These are phyloP conservation scores for Phrynosoma platyrhinos DNA, from an alignment of 2,113 vertebrate species.

Conservation along the genomic window DNA sequence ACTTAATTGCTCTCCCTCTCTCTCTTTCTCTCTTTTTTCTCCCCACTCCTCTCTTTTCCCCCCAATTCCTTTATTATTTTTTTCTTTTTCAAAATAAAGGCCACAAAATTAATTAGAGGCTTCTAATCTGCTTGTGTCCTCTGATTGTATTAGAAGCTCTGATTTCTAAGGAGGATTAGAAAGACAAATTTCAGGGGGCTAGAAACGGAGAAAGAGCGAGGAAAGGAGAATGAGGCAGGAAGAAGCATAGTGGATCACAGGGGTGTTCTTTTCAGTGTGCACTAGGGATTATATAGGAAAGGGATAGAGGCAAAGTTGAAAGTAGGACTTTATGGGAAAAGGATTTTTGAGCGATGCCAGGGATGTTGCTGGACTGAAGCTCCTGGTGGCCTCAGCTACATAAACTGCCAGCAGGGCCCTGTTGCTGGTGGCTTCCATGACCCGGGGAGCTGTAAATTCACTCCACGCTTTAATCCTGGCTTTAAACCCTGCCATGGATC, in stretches of 20 bases:
- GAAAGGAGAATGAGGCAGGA: constrained; percentile 44
- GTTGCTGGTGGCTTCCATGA: too few species aligned
- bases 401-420: too few species aligned
- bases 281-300: not conserved
- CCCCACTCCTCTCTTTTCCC: not conserved
- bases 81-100: constrained; percentile 80
- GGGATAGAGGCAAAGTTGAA: too few species aligned
- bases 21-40: constrained; percentile 7
- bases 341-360: too few species aligned
- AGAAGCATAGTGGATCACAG: constrained; percentile 10
- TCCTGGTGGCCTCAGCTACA: not conserved
- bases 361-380: not conserved
- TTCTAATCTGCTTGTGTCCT: constrained; percentile 81
- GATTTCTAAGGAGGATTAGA: constrained; percentile 73
- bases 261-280: constrained; percentile 17
- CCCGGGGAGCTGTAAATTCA: too few species aligned
- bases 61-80: too few species aligned
- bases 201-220: constrained; percentile 41
- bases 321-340: too few species aligned
- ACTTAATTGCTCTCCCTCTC: constrained; percentile 80
- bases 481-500: too few species aligned
- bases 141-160: constrained; percentile 72
- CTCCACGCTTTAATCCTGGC: too few species aligned
- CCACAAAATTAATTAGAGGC: constrained; percentile 91
- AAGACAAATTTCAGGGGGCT: constrained; percentile 65